Evolutionary conservation across 64 coral and sea anemone species (phyloP).

Genomic region (Stylophora pistillata): DNA sequence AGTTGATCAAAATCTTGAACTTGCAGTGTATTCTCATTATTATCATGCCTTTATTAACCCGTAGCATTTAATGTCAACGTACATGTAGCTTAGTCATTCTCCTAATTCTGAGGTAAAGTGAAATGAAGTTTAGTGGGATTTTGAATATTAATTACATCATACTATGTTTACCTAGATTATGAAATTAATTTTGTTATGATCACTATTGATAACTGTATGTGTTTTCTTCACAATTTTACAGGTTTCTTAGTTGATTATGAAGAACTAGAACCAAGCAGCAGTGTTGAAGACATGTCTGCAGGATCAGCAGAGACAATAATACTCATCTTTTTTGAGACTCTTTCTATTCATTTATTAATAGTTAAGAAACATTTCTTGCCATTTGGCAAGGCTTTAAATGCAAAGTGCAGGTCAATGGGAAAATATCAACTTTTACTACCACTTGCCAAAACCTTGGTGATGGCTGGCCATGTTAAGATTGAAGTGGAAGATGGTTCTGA

Average conservation of each 20-base stretch:
- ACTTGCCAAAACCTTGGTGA: slow-evolving; percentile 51
- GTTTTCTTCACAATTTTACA: neutral
- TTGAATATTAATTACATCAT: too few relatives aligned
- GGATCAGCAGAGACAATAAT: slow-evolving; percentile 49
- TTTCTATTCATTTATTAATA: slow-evolving; percentile 30
- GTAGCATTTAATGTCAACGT: too few relatives aligned
- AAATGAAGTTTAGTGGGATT: too few relatives aligned
- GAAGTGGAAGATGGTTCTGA: slow-evolving; percentile 34
- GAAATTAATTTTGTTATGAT: too few relatives aligned
- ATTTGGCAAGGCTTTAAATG: slow-evolving; percentile 37
- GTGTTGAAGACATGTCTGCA: slow-evolving; percentile 44
- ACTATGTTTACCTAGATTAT: too few relatives aligned
- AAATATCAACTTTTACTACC: slow-evolving; percentile 66
- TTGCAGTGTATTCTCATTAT: too few relatives aligned
- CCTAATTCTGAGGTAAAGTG: too few relatives aligned
- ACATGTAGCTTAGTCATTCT: too few relatives aligned
- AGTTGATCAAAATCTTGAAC: too few relatives aligned
- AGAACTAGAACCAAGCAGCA: slow-evolving; percentile 45
- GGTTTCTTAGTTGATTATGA: neutral
- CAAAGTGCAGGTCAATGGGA: slow-evolving; percentile 51
- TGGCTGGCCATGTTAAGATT: slow-evolving; percentile 52
- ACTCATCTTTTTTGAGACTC: slow-evolving; percentile 11
- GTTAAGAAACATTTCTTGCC: slow-evolving; percentile 45
- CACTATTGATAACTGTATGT: too few relatives aligned
- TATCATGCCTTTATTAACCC: too few relatives aligned